Evolutionary conservation across 1,140 invertebrate genomes (phyloP), one percentile per base, ranked within the genome.

Genomic region (Drosophila ficusphila): DNA sequence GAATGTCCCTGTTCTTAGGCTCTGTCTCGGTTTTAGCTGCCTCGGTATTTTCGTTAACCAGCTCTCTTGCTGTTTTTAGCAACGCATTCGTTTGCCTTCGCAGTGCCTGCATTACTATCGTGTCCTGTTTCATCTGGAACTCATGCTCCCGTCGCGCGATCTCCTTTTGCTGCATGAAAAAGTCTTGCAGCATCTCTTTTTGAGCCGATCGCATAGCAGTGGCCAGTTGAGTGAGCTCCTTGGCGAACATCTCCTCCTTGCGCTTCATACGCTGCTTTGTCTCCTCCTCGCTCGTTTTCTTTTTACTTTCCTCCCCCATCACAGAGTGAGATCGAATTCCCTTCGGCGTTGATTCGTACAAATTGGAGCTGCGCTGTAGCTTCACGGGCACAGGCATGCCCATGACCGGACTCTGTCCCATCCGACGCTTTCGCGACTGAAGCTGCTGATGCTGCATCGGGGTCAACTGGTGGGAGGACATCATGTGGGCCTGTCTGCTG

Each of bases 91-190:
- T 82, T 56, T 91, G 90, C 7, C 67, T 77, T 2, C 89, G 83
- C 25, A 91, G 56, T 0, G 90, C 72, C 42, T 60, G 51, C 78
- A 91, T 77, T 0, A 91, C 53, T 23, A 90, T 38, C 4, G 56
- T 38, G 27, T 91, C 90, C 36, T 91, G 90, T 11, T 67, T 75
- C 42, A 82, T 47, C 33, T 91, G 90, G 48, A 91, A 91, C 38
- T 89, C 72, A 33, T 91, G 90, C 51, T 91, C 90, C 2, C 72
- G 67, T 0, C 88, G 67, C 4, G 74, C 67, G 3, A 91, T 51
- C n/a, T 89, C 70, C 14, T 73, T 89, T 29, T 91, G 90, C 31
- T 86, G 78, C 18, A 67, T 51, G 4, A 91, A 91, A 48, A 91
- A 91, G 29, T 86, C 71, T 9, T 69, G 42, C 8, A 91, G 49